Base-by-base conservation (phyloP, 1,140 invertebrate species). In the Dendroctonus valens region DNA sequence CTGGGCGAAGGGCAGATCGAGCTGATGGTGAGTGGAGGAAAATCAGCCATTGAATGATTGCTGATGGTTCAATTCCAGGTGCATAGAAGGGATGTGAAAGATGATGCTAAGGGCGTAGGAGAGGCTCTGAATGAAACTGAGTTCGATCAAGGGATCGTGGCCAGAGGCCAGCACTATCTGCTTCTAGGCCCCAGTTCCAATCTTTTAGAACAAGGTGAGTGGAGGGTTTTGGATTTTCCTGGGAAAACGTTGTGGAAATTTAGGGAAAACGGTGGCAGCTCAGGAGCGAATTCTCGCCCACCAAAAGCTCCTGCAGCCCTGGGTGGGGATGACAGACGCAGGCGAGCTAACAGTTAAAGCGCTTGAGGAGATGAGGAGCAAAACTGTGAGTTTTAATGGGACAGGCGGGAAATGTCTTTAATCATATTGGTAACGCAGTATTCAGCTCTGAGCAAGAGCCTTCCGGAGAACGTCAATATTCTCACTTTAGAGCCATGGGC, bases 91-190 rank as follows among this genome's bases (percentile, higher is more conserved):
- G 78, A 93, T 11, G 72, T 97, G 0, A 81, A 85, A 58, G 97
- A 99, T 76, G 97, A 99, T 80, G 87, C 86, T 0, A 94, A 94
- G 72, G 97, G 97, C 6, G 95, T 99, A 0, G 90, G 82, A 0
- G 96, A 99, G 82, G 84, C 90, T 7, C 76, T 95, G 4, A 90
- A 94, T 76, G 93, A 95, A 79, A 80, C 81, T 7, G 91, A 84
- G 7, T 86, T 79, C 70, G 81, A 83, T 12, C 73, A 81, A 72
- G 90, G 91, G 15, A 77, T 94, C 4, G 84, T 92, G 11, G 86
- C 84, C 0, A 80, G 86, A 71, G 92, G 92, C 61, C 83, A 80
- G 53, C 88, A 89, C 81, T 81, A 83, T 65, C 14, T 87, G 5
- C 61, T 69, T 7, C 40, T 76, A 12, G 76, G 72, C 37, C 38